A percentile compares a stretch with the other conserved stretches of the same genome.
These are phyloP conservation scores for Echinops telfairi DNA, from an alignment of 2,113 vertebrate genomes.

Conservation along the genomic window DNA sequence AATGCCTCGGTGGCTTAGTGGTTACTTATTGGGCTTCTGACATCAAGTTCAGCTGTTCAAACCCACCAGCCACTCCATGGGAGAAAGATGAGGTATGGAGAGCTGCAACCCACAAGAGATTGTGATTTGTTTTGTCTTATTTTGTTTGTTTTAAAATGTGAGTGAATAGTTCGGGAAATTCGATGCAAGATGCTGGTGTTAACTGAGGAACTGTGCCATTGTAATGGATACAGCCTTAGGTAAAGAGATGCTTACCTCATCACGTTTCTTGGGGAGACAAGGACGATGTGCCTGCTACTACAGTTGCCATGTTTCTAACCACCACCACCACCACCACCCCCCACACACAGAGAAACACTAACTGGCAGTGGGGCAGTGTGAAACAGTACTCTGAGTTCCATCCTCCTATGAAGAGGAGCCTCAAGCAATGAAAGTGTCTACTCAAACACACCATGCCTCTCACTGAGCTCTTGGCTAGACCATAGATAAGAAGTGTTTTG, in stretches of 20 bases:
- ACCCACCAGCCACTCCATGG: too few relatives aligned
- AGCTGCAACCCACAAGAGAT: too few relatives aligned
- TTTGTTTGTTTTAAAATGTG: too few relatives aligned
- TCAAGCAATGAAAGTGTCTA: not conserved
- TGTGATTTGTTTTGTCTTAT: too few relatives aligned
- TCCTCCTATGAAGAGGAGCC: not conserved
- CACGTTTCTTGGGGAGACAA: not conserved
- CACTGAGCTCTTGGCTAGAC: not conserved
- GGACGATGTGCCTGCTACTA: not conserved
- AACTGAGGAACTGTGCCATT: not conserved
- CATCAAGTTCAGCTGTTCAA: too few relatives aligned
- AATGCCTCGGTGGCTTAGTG: not conserved
- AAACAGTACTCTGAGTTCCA: not conserved
- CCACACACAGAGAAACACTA: not conserved
- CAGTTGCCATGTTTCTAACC: not conserved
- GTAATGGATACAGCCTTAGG: not conserved
- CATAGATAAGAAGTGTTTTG: not conserved
- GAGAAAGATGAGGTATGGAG: too few relatives aligned
- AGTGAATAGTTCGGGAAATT: not conserved
- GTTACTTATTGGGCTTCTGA: too few relatives aligned
- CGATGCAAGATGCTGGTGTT: not conserved
- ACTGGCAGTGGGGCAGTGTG: not conserved
- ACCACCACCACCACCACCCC: not conserved
- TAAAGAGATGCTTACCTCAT: not conserved
- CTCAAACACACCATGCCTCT: not conserved